These are phyloP conservation scores for Drosophila subsilvestris DNA, from an alignment of 2,888 invertebrate species.

Conservation along the genomic window DNA sequence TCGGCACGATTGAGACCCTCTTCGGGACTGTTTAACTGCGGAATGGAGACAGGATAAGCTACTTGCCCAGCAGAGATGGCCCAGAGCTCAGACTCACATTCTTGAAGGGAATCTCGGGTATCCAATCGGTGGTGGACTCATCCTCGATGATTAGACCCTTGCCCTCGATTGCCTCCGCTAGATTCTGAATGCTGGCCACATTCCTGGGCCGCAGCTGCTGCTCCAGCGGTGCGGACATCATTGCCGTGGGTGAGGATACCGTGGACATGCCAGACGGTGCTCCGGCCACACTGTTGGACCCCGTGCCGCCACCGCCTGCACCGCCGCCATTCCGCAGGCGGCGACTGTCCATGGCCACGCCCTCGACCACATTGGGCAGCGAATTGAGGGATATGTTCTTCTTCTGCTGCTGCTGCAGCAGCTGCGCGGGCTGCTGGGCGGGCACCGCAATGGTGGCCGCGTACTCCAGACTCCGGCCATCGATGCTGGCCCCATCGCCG, in stretches of 20 bases:
- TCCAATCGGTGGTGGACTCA: constrained; percentile 93
- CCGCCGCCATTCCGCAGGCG: constrained; percentile 60
- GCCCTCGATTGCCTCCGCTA: constrained; percentile 74
- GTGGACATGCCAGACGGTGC: constrained; percentile 56
- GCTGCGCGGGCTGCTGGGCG: constrained; percentile 55
- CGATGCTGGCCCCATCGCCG: constrained; percentile 65
- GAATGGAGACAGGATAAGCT: constrained; percentile 11
- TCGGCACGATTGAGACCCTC: constrained; percentile 81
- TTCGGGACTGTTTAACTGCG: constrained; percentile 82
- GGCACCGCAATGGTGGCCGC: constrained; percentile 49
- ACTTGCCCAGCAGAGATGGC: neutral
- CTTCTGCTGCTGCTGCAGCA: constrained; percentile 72
- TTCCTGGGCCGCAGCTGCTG: constrained; percentile 65
- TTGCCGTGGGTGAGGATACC: constrained; percentile 74
- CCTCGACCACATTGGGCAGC: constrained; percentile 80
- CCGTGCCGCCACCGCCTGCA: constrained; percentile 25
- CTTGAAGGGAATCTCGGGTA: constrained; percentile 95
- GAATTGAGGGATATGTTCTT: constrained; percentile 80
- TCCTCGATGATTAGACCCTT: constrained; percentile 88
- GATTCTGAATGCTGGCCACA: constrained; percentile 68
- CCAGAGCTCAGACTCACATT: constrained; percentile 87
- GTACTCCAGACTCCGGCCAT: constrained; percentile 65
- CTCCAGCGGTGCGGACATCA: constrained; percentile 61
- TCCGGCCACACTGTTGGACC: constrained; percentile 10
- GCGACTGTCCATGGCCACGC: constrained; percentile 71